Conservation (phyloP, 2,888 invertebrate genomes). For the Drosophila nigritarsus region DNA sequence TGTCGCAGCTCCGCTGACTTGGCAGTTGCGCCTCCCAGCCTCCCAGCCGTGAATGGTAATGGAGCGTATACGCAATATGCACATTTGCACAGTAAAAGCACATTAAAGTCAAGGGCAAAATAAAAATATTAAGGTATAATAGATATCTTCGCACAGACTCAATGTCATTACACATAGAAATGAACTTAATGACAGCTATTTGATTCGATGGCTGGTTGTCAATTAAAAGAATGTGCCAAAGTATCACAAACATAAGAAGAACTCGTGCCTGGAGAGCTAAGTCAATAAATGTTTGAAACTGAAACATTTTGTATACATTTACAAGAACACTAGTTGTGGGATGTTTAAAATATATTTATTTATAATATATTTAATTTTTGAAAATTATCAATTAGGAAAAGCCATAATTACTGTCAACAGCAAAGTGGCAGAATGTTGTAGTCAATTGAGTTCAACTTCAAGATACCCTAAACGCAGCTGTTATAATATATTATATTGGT, state of each 20-base stretch:
- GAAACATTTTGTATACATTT: not conserved
- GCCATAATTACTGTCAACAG: not conserved
- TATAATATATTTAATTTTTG: not conserved
- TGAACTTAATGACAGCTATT: not conserved
- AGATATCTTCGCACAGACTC: not conserved
- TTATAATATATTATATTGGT: not conserved
- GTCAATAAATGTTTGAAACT: not conserved
- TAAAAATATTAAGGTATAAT: not conserved
- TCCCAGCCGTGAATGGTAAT: not conserved
- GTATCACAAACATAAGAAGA: not conserved
- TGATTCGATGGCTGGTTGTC: not conserved
- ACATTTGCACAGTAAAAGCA: slow-evolving; percentile 33
- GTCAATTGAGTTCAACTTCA: not conserved
- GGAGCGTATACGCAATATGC: slow-evolving; percentile 51
- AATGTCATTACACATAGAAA: not conserved
- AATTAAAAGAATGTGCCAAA: not conserved
- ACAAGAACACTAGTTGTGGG: not conserved
- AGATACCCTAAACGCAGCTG: not conserved
- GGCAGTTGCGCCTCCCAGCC: slow-evolving; percentile 25
- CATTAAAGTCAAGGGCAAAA: slow-evolving; percentile 35
- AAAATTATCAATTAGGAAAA: not conserved
- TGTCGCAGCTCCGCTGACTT: slow-evolving; percentile 47
- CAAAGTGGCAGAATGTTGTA: not conserved
- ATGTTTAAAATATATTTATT: not conserved
- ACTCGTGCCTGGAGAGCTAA: not conserved